Percentiles rank a stretch among this genome's conserved stretches.
Evolutionary conservation across 2,888 invertebrate genomes (phyloP).

Genomic region (Nomada ferruginata): DNA sequence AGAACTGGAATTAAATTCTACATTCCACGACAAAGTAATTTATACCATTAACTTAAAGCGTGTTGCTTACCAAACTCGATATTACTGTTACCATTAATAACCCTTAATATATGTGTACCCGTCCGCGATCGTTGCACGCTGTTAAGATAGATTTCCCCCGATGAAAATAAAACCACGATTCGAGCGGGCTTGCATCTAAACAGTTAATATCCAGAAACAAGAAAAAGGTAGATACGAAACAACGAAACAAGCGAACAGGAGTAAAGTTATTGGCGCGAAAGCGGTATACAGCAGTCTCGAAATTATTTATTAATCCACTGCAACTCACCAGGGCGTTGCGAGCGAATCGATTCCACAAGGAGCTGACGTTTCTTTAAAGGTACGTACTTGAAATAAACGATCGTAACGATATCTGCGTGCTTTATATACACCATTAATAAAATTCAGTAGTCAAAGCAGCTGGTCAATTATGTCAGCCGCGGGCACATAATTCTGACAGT

Average conservation of each 20-base stretch:
- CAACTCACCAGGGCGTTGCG: not conserved
- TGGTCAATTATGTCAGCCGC: slow-evolving; percentile 56
- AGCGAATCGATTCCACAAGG: not conserved
- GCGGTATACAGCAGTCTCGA: not conserved
- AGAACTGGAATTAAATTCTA: not conserved
- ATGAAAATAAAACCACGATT: not conserved
- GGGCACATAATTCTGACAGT: slow-evolving; percentile 53
- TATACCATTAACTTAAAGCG: not conserved
- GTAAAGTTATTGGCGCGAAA: not conserved
- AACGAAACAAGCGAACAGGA: not conserved
- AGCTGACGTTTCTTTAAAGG: slow-evolving; percentile 1
- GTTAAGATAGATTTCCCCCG: not conserved
- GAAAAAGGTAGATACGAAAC: not conserved
- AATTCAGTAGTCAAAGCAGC: slow-evolving; percentile 59
- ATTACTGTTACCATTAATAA: slow-evolving; percentile 2
- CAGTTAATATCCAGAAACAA: not conserved
- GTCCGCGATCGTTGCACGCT: not conserved
- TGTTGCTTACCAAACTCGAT: not conserved
- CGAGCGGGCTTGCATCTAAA: no score
- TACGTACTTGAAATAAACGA: not conserved
- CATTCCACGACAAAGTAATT: not conserved
- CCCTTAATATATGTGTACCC: not conserved
- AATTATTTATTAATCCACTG: slow-evolving; percentile 21
- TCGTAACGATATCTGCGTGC: not conserved
- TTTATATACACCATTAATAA: slow-evolving; percentile 29